Percentiles rank a stretch among this genome's conserved stretches.
These are phyloP conservation scores for Actinernus sp. DNA, from an alignment of 92 coral and sea anemone species.

Conservation along the genomic window DNA sequence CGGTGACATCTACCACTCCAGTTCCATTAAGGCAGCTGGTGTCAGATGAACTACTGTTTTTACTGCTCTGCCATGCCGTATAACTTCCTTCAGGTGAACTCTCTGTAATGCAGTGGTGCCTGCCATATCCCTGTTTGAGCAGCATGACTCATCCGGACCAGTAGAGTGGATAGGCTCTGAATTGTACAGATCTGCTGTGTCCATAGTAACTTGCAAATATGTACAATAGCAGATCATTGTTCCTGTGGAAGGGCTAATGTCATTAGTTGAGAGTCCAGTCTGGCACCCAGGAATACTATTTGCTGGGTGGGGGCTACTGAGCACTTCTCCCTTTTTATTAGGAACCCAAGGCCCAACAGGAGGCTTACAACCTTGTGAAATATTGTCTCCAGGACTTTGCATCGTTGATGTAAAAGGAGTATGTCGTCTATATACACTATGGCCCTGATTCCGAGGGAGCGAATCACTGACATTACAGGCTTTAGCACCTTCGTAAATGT, in stretches of 20 bases:
- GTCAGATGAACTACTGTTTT: conserved; percentile 2
- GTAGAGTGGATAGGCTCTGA: conserved; percentile 2
- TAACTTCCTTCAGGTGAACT: conserved; percentile 31
- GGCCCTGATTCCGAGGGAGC: conserved; percentile 30
- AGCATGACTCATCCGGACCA: conserved; percentile 25
- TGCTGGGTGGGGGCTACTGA: conserved; percentile 36
- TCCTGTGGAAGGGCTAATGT: conserved; percentile 15
- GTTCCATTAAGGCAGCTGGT: conserved; percentile 8
- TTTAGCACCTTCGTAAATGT: conserved; percentile 38
- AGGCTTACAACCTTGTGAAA: too few relatives aligned
- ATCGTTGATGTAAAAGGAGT: conserved; percentile 41
- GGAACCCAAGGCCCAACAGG: conserved; percentile 37
- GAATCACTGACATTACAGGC: conserved; percentile 27
- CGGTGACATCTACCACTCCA: conserved; percentile 24
- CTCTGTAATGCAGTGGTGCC: conserved; percentile 38
- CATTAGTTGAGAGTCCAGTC: conserved; percentile 28
- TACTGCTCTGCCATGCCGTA: conserved; percentile 4
- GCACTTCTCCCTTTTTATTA: conserved; percentile 48
- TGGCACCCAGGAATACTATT: conserved; percentile 39
- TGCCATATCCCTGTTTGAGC: conserved; percentile 25
- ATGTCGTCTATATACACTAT: conserved; percentile 56
- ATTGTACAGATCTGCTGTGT: conserved; percentile 1
- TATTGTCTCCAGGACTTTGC: too few relatives aligned
- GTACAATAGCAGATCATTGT: conserved; percentile 4
- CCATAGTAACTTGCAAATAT: conserved; percentile 5